Evolutionary conservation across 2,888 invertebrate genomes (phyloP).

Genomic region (Cybosia mesomella): DNA sequence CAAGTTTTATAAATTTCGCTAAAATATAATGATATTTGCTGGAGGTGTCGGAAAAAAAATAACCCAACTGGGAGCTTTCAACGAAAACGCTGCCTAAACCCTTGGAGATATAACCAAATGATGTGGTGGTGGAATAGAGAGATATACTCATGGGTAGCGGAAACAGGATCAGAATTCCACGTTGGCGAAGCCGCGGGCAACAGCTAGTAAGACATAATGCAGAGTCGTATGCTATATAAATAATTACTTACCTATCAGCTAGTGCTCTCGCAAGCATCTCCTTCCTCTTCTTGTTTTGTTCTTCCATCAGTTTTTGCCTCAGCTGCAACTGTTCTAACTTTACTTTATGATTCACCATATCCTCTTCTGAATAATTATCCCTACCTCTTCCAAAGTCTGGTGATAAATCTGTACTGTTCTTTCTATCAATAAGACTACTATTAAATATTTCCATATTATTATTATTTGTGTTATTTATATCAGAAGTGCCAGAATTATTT

Average conservation of each 20-base stretch:
- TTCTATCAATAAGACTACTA: constrained; percentile 26
- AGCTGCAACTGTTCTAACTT: constrained; percentile 90
- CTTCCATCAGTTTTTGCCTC: constrained; percentile 92
- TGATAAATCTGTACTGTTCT: constrained; percentile 51
- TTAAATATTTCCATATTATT: constrained; percentile 17
- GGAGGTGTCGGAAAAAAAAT: too few species aligned
- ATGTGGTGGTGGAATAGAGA: too few species aligned
- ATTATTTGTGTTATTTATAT: constrained; percentile 7
- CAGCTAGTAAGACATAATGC: too few species aligned
- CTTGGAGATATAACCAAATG: too few species aligned
- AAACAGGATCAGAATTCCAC: too few species aligned
- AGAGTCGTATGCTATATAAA: background rate
- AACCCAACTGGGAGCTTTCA: too few species aligned
- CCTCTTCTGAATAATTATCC: constrained; percentile 75
- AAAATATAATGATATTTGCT: too few species aligned
- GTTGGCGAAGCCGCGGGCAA: too few species aligned
- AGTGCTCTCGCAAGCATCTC: constrained; percentile 91
- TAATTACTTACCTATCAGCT: constrained; percentile 88
- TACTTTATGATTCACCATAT: constrained; percentile 76
- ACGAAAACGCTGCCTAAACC: too few species aligned
- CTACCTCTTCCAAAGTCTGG: constrained; percentile 74
- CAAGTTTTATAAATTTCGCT: too few species aligned
- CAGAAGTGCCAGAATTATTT: constrained; percentile 38
- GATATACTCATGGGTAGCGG: too few species aligned
- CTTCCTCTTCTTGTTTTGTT: constrained; percentile 92